Conservation (phyloP, 1,140 invertebrate species). For the Drosophila simulans region DNA sequence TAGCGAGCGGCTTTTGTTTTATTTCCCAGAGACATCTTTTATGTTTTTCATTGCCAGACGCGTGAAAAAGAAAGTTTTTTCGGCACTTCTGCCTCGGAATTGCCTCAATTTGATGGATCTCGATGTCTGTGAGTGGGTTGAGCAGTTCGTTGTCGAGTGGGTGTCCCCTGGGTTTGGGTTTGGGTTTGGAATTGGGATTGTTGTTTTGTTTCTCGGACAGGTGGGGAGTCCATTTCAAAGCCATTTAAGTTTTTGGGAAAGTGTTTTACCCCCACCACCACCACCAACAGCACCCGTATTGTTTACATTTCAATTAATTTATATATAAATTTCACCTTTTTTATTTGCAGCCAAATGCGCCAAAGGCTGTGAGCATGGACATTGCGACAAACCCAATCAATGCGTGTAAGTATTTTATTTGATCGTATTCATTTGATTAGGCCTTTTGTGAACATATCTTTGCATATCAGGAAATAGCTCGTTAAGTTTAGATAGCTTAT, state of each 20-base stretch:
- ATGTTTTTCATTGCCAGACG: slow-evolving; percentile 78
- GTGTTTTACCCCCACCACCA: slow-evolving; percentile 22
- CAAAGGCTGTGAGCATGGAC: slow-evolving; percentile 96
- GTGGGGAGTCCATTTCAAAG: slow-evolving; percentile 36
- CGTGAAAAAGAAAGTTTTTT: slow-evolving; percentile 82
- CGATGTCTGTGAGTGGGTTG: slow-evolving; percentile 56
- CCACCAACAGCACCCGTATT: slow-evolving; percentile 24
- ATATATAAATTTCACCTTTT: slow-evolving; percentile 85
- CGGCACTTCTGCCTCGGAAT: slow-evolving; percentile 42
- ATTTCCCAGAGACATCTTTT: slow-evolving; percentile 52
- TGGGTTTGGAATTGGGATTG: background rate
- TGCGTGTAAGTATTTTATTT: slow-evolving; percentile 93
- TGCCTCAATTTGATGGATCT: slow-evolving; percentile 61
- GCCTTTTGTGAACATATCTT: background rate
- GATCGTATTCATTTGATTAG: slow-evolving; percentile 27
- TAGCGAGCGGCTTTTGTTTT: slow-evolving; percentile 58
- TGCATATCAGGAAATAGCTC: background rate
- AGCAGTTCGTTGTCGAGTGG: slow-evolving; percentile 43
- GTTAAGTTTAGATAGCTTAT: background rate
- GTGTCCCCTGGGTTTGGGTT: slow-evolving; percentile 34
- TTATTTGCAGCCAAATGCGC: slow-evolving; percentile 95
- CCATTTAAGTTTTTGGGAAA: slow-evolving; percentile 53
- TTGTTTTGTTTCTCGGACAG: slow-evolving; percentile 17
- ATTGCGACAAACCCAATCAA: slow-evolving; percentile 96
- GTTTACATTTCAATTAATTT: slow-evolving; percentile 73